Conservation (phyloP, 2,797 vertebrate genomes). For the Phyllotis vaccarum region DNA sequence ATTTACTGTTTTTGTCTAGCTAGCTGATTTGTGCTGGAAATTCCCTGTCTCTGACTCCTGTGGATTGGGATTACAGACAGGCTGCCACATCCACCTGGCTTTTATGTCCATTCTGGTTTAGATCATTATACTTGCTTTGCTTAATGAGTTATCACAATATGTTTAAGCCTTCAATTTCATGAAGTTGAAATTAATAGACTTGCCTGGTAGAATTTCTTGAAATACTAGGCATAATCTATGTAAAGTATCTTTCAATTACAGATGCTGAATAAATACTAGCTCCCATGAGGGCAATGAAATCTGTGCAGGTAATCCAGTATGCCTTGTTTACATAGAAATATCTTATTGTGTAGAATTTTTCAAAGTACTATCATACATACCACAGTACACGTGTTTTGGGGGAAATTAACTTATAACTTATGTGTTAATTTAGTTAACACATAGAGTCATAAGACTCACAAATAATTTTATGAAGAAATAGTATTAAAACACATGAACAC, state of each 20-base stretch:
- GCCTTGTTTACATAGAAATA: slow-evolving; percentile 6
- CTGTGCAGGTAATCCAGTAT: not conserved
- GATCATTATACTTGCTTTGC: not conserved
- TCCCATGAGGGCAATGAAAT: not conserved
- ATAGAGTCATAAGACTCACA: not conserved
- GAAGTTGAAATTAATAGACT: slow-evolving; percentile 10
- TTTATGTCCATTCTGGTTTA: not conserved
- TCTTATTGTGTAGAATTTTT: not conserved
- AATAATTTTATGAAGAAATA: slow-evolving; percentile 25
- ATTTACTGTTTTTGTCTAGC: not conserved
- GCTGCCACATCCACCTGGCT: not conserved
- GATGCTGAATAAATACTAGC: not conserved
- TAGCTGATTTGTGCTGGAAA: not conserved
- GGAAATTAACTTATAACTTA: slow-evolving; percentile 21
- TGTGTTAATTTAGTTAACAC: no score
- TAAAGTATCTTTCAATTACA: slow-evolving; percentile 4
- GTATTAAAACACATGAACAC: not conserved
- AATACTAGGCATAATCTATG: not conserved
- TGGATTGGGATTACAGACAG: not conserved
- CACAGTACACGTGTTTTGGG: not conserved
- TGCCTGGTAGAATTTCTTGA: not conserved
- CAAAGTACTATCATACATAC: not conserved
- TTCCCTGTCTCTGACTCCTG: not conserved
- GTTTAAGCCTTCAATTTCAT: not conserved
- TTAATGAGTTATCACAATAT: not conserved